These are phyloP conservation scores for Tillus elongatus DNA, from an alignment of 2,888 invertebrate species.

Conservation along the genomic window DNA sequence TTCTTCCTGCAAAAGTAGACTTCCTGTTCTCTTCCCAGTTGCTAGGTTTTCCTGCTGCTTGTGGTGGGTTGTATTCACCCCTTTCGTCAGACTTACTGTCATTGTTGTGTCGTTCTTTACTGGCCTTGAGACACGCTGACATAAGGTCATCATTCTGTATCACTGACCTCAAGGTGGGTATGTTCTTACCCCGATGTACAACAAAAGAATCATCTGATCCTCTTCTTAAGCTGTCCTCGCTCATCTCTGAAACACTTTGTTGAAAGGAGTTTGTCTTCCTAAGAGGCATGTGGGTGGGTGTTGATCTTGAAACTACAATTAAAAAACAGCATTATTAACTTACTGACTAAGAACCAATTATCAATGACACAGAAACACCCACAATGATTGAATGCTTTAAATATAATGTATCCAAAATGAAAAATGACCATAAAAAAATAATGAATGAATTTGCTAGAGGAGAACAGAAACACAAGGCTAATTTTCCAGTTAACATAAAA, in stretches of 20 bases:
- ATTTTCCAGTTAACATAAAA: too few species aligned
- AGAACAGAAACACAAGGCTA: too few species aligned
- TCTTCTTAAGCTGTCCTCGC: conserved; percentile 39
- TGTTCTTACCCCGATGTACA: conserved; percentile 68
- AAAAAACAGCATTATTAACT: too few species aligned
- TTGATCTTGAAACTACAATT: conserved; percentile 47
- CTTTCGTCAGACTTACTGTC: conserved; percentile 61
- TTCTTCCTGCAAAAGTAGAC: conserved; percentile 66
- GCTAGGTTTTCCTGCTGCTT: conserved; percentile 77
- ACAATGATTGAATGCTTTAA: too few species aligned
- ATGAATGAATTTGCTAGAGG: too few species aligned
- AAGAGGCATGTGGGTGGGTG: conserved; percentile 43
- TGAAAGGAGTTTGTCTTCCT: conserved; percentile 39
- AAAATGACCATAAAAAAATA: too few species aligned
- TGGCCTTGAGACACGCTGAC: conserved; percentile 47
- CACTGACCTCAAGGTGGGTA: conserved; percentile 67
- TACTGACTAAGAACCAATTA: too few species aligned
- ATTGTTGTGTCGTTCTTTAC: conserved; percentile 54
- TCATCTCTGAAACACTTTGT: conserved; percentile 37
- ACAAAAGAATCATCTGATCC: conserved; percentile 61
- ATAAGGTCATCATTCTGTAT: conserved; percentile 49
- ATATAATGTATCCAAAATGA: too few species aligned
- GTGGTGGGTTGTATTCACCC: conserved; percentile 41
- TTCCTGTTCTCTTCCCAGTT: conserved; percentile 70
- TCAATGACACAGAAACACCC: too few species aligned